Conservation (phyloP, 1,140 invertebrate genomes). For the Cherax quadricarinatus region DNA sequence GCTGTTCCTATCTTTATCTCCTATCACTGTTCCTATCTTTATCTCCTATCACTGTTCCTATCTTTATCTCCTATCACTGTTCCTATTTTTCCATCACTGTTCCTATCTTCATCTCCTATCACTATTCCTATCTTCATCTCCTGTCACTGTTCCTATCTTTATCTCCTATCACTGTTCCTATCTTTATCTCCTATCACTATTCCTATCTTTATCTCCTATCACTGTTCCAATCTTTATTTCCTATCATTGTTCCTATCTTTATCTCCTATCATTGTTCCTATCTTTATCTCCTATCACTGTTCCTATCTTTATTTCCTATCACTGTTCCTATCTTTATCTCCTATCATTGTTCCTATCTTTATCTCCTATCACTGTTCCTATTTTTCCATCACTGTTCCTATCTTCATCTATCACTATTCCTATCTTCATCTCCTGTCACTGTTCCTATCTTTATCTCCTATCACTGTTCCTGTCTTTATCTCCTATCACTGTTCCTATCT, state of each 20-base stretch:
- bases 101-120: no score
- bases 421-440: background rate
- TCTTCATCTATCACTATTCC: background rate
- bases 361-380: background rate
- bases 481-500: background rate
- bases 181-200: background rate
- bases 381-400: background rate
- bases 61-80: background rate
- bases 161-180: background rate
- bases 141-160: background rate
- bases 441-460: background rate
- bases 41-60: background rate
- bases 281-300: background rate
- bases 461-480: no score
- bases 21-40: background rate
- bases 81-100: background rate
- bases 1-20: background rate
- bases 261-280: background rate
- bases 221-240: no score
- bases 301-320: background rate
- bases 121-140: background rate
- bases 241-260: background rate
- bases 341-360: no score
- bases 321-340: no score
- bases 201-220: background rate